Evolutionary conservation across 1,140 invertebrate species (phyloP).

Genomic region (Neodiprion virginianus): DNA sequence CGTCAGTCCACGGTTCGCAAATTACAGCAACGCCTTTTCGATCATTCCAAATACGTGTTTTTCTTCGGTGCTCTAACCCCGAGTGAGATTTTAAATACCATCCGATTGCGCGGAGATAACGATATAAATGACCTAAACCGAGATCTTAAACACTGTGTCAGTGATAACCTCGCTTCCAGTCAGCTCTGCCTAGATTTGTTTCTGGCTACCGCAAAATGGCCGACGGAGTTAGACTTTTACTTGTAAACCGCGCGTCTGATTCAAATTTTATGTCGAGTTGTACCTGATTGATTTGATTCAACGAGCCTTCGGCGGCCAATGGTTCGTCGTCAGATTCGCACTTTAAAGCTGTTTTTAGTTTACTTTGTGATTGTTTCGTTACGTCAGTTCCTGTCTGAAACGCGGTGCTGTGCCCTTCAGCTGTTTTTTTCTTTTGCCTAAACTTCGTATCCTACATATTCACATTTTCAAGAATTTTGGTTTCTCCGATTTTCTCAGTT

Average conservation of each 20-base stretch:
- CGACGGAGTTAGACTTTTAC: slow-evolving; percentile 14
- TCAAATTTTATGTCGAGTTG: background rate
- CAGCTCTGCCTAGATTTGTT: background rate
- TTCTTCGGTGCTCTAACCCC: too few species aligned
- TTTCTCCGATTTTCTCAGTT: too few species aligned
- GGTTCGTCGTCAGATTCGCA: background rate
- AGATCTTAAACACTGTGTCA: too few species aligned
- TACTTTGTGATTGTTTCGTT: background rate
- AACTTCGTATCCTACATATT: too few species aligned
- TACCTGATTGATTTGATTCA: background rate
- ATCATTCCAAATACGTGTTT: too few species aligned
- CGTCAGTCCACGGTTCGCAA: too few species aligned
- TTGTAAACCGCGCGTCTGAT: background rate
- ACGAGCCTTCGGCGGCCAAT: background rate
- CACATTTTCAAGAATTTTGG: too few species aligned
- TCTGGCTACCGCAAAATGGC: slow-evolving; percentile 26
- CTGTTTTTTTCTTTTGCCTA: background rate
- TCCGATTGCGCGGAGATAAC: too few species aligned
- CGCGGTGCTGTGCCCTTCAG: background rate
- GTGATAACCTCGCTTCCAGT: background rate
- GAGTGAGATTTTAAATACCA: too few species aligned
- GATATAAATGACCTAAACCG: too few species aligned
- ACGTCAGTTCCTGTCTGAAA: background rate
- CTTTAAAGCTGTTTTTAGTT: background rate
- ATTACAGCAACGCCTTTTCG: too few species aligned